Evolutionary conservation across 2,797 vertebrate genomes (phyloP).

Genomic region (Pygocentrus nattereri): DNA sequence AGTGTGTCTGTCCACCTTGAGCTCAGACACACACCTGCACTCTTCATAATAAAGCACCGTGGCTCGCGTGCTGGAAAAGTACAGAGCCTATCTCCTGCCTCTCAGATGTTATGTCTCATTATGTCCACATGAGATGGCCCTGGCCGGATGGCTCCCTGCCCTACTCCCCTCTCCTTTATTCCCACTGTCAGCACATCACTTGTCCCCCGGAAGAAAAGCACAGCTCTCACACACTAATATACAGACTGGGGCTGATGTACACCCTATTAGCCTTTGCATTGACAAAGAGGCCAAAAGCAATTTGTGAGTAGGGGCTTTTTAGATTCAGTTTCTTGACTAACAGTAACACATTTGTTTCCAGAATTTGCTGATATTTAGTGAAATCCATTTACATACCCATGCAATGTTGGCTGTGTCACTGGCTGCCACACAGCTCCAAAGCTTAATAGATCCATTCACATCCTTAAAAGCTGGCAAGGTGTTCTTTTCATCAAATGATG

Average conservation of each 20-base stretch:
- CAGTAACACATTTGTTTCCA: too few relatives aligned
- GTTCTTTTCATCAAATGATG: too few relatives aligned
- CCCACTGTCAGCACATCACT: not conserved
- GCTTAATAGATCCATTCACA: too few relatives aligned
- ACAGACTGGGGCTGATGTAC: not conserved
- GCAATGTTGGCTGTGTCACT: too few relatives aligned
- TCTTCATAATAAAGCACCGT: conserved; percentile 30
- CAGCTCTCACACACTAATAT: not conserved
- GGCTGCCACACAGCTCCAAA: too few relatives aligned
- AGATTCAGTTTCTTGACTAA: too few relatives aligned
- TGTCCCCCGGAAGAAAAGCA: conserved; percentile 29
- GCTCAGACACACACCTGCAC: conserved; percentile 41
- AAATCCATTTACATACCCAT: too few relatives aligned
- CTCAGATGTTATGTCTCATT: conserved; percentile 65
- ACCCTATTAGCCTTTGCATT: not conserved
- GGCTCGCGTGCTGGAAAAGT: conserved; percentile 62
- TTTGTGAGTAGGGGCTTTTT: not conserved
- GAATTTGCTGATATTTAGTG: too few relatives aligned
- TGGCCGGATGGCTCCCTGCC: conserved; percentile 30
- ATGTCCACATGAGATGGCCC: conserved; percentile 56
- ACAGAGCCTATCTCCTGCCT: conserved; percentile 68
- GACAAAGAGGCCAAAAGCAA: not conserved
- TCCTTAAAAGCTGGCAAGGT: too few relatives aligned
- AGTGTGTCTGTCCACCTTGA: conserved; percentile 24
- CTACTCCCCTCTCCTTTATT: not conserved